Evolutionary conservation across 2,888 invertebrate genomes (phyloP).

Genomic region (Atethmia centrago): DNA sequence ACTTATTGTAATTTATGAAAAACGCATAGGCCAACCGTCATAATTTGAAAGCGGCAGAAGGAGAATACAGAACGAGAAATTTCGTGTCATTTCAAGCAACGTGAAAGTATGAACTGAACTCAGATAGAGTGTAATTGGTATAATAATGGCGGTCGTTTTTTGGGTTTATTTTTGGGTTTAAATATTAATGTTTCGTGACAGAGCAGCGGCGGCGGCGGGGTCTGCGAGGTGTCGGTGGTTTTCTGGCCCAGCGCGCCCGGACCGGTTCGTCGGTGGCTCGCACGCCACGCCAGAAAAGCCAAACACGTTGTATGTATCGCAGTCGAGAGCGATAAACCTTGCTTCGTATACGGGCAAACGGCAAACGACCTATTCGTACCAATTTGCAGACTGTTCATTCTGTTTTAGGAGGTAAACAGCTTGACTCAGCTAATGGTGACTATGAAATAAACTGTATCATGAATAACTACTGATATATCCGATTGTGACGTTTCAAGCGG

Average conservation of each 20-base stretch:
- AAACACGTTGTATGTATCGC: conserved; percentile 84
- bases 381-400: conserved; percentile 81
- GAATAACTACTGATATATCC: conserved; percentile 45
- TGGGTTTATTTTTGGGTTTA: conserved; percentile 82
- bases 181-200: conserved; percentile 90
- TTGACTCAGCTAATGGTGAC: conserved; percentile 56
- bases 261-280: conserved; percentile 86
- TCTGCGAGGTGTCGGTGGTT: conserved; percentile 88
- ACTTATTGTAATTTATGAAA: conserved; percentile 69
- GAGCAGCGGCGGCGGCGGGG: conserved; percentile 81
- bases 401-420: conserved; percentile 69
- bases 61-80: conserved; percentile 66
- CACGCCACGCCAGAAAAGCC: conserved; percentile 84
- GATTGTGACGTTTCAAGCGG: conserved; percentile 34
- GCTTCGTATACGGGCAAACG: conserved; percentile 81
- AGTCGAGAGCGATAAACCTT: conserved; percentile 87
- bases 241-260: conserved; percentile 88
- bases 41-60: conserved; percentile 69
- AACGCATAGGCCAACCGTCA: conserved; percentile 70
- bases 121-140: conserved; percentile 80
- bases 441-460: conserved; percentile 73
- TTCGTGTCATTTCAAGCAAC: conserved; percentile 73
- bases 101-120: conserved; percentile 70
- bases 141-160: conserved; percentile 83
- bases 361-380: conserved; percentile 86